Percentiles rank a stretch among this genome's conserved stretches.
phyloP scores from a whole-genome alignment of 2,797 vertebrate genomes.

The Malacoraja senta region DNA sequence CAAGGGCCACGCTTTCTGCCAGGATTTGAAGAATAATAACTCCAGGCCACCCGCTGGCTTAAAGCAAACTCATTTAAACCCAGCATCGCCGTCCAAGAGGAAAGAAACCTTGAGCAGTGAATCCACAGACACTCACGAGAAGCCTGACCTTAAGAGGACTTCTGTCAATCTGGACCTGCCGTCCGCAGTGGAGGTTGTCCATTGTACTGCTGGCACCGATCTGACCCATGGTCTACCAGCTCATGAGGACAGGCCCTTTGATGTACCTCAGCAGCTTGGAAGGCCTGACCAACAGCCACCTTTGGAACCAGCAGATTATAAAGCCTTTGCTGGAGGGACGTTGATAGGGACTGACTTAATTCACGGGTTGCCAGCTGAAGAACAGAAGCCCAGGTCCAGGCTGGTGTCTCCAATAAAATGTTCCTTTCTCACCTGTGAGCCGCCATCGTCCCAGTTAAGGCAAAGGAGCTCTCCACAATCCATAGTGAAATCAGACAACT shows the following conservation, averaged over 20 bases:
- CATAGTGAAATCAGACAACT: neutral
- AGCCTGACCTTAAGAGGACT: slow-evolving; percentile 20
- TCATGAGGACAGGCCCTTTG: slow-evolving; percentile 2
- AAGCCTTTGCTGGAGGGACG: slow-evolving; percentile 22
- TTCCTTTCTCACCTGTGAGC: neutral
- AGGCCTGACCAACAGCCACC: neutral
- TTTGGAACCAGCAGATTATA: slow-evolving; percentile 9
- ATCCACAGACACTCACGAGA: slow-evolving; percentile 1
- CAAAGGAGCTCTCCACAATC: neutral
- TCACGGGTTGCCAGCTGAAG: slow-evolving; percentile 3
- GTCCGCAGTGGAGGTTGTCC: neutral
- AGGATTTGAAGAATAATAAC: slow-evolving; percentile 22
- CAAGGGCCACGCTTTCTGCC: neutral
- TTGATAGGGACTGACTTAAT: slow-evolving; percentile 17
- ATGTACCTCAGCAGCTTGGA: neutral
- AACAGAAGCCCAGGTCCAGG: neutral
- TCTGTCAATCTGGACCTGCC: slow-evolving; percentile 12
- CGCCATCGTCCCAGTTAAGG: neutral
- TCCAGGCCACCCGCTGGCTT: neutral
- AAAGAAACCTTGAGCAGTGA: slow-evolving; percentile 29
- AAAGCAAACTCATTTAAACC: neutral
- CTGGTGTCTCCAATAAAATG: neutral
- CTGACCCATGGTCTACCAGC: slow-evolving; percentile 13
- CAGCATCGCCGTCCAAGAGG: neutral
- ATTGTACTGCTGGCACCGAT: neutral